Conservation (phyloP, 2,888 invertebrate genomes). For the Cantharis nigra region DNA sequence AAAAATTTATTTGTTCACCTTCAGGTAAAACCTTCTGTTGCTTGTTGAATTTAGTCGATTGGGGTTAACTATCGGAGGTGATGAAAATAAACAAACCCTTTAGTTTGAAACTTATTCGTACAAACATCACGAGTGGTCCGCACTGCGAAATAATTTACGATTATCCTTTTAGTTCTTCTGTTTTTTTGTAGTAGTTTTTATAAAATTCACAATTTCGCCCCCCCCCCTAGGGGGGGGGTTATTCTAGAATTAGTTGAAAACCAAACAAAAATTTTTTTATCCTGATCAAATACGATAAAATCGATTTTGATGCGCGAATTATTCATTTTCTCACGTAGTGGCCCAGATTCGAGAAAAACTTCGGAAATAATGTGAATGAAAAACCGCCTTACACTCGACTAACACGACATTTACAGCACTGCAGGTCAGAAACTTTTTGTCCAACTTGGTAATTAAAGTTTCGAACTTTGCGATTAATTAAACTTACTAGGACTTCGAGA, state of each 20-base stretch:
- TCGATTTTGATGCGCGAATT: not conserved
- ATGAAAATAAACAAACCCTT: not conserved
- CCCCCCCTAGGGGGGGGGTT: too few species aligned
- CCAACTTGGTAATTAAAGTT: not conserved
- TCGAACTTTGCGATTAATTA: not conserved
- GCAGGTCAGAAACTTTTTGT: not conserved
- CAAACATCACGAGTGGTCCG: not conserved
- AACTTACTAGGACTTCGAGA: not conserved
- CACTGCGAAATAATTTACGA: not conserved
- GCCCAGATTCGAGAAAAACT: not conserved
- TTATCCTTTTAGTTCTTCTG: not conserved
- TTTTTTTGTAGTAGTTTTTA: too few species aligned
- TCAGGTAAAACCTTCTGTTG: not conserved
- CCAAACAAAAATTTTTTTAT: too few species aligned
- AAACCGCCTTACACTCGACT: not conserved
- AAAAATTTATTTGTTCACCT: not conserved
- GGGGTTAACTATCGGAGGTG: not conserved
- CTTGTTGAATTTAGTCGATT: not conserved
- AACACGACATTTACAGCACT: not conserved
- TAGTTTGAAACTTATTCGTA: not conserved
- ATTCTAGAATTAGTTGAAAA: too few species aligned
- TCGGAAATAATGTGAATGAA: not conserved
- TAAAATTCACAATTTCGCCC: too few species aligned
- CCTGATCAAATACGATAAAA: too few species aligned
- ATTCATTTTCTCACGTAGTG: not conserved